Evolutionary conservation across 2,888 invertebrate species (phyloP).

Genomic region (Lithophane ornitopus): DNA sequence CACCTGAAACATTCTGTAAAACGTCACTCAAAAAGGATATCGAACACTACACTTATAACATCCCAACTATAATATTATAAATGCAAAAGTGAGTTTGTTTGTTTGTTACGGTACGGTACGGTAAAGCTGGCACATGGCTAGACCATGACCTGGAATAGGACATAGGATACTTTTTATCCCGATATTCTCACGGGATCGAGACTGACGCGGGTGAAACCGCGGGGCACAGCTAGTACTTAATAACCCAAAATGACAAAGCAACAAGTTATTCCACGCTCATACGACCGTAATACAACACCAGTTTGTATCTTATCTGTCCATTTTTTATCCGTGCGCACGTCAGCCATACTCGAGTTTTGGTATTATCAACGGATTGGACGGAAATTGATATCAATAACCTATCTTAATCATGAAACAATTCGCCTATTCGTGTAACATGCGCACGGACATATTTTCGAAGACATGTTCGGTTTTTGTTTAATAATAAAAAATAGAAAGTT

Average conservation of each 20-base stretch:
- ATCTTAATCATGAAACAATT: constrained; percentile 74
- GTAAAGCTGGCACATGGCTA: too few species aligned
- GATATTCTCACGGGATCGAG: too few species aligned
- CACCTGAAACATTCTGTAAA: neutral
- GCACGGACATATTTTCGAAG: constrained; percentile 26
- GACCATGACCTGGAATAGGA: too few species aligned
- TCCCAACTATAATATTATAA: neutral
- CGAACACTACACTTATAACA: neutral
- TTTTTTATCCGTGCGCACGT: constrained; percentile 65
- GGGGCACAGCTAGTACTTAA: neutral
- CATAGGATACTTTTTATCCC: too few species aligned
- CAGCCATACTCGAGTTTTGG: constrained; percentile 65
- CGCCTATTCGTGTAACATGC: constrained; percentile 45
- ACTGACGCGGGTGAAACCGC: too few species aligned
- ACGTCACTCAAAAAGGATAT: constrained; percentile 8
- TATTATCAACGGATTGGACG: constrained; percentile 74
- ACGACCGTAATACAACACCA: constrained; percentile 25
- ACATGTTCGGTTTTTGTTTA: constrained; percentile 13
- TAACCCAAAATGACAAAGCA: constrained; percentile 25
- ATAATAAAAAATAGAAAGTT: neutral
- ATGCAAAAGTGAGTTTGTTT: too few species aligned
- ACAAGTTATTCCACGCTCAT: constrained; percentile 29
- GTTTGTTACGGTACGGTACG: too few species aligned
- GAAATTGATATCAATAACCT: constrained; percentile 72
- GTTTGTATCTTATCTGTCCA: constrained; percentile 68